Percentiles rank a stretch among this genome's conserved stretches.
phyloP scores from a whole-genome alignment of 1,140 invertebrate species.

The Drosophila navojoa region DNA sequence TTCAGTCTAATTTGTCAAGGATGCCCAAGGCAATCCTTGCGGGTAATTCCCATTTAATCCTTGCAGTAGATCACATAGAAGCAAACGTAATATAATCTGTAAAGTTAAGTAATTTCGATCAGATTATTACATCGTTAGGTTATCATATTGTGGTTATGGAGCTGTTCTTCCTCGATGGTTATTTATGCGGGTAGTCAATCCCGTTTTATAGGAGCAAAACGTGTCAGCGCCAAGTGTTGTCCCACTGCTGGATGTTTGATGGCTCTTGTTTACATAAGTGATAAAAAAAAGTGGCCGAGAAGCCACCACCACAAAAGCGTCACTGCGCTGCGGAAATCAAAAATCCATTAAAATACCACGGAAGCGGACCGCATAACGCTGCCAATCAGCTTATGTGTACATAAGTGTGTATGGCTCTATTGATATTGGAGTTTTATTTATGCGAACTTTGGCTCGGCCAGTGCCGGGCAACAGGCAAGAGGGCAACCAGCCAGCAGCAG shows the following conservation, averaged over 20 bases:
- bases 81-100: no score
- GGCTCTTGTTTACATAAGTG: conserved; percentile 78
- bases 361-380: conserved; percentile 57
- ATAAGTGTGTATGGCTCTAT: conserved; percentile 49
- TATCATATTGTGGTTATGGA: not conserved
- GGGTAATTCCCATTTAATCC: no score
- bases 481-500: not conserved
- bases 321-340: conserved; percentile 63
- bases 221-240: conserved; percentile 74
- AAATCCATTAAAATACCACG: conserved; percentile 79
- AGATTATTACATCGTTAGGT: no score
- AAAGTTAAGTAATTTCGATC: no score
- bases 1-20: no score
- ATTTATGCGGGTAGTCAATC: not conserved
- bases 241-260: conserved; percentile 60
- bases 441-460: conserved; percentile 68
- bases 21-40: no score
- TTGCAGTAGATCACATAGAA: no score
- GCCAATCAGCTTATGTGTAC: conserved; percentile 74
- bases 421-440: conserved; percentile 78
- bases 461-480: not conserved
- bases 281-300: conserved; percentile 54
- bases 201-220: conserved; percentile 10
- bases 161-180: not conserved
- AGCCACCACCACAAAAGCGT: conserved; percentile 26